phyloP scores from a whole-genome alignment of 37 sponge, comb jelly and placozoan genomes.

The Cladorhizidae sp. region DNA sequence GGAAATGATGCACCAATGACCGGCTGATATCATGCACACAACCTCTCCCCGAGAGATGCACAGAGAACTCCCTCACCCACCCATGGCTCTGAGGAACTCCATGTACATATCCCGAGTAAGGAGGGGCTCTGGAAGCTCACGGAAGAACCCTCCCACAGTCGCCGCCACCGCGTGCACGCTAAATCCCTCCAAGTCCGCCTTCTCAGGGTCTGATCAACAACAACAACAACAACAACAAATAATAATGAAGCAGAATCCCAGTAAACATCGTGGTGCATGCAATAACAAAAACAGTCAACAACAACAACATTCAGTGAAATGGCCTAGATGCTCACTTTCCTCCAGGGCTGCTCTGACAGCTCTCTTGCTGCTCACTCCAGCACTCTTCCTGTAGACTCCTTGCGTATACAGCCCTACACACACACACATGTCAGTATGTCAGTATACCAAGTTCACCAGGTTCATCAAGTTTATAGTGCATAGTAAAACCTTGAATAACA shows the following conservation, averaged over 20 bases:
- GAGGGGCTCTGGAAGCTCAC: slow-evolving; percentile 89
- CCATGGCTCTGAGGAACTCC: slow-evolving; percentile 73
- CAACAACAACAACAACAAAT: not conserved
- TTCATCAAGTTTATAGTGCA: no score
- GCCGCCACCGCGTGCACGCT: slow-evolving; percentile 72
- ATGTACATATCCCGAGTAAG: slow-evolving; percentile 79
- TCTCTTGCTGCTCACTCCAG: slow-evolving; percentile 73
- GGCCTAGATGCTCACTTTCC: slow-evolving; percentile 60
- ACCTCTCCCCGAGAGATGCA: no score
- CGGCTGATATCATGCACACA: no score
- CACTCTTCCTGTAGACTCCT: slow-evolving; percentile 86
- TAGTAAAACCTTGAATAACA: not conserved
- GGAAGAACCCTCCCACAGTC: slow-evolving; percentile 74
- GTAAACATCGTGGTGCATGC: no score
- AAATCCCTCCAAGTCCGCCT: slow-evolving; percentile 48
- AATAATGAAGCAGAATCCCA: not conserved
- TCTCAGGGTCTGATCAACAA: slow-evolving; percentile 57
- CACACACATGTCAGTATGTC: not conserved
- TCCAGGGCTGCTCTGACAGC: slow-evolving; percentile 71
- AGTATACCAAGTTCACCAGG: no score
- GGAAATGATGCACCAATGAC: no score
- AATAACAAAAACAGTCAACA: no score
- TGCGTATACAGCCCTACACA: slow-evolving; percentile 79
- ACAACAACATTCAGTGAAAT: no score
- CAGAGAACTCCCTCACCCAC: slow-evolving; percentile 15